Conservation (phyloP, 2,797 vertebrate species). For the Tinamus major region DNA sequence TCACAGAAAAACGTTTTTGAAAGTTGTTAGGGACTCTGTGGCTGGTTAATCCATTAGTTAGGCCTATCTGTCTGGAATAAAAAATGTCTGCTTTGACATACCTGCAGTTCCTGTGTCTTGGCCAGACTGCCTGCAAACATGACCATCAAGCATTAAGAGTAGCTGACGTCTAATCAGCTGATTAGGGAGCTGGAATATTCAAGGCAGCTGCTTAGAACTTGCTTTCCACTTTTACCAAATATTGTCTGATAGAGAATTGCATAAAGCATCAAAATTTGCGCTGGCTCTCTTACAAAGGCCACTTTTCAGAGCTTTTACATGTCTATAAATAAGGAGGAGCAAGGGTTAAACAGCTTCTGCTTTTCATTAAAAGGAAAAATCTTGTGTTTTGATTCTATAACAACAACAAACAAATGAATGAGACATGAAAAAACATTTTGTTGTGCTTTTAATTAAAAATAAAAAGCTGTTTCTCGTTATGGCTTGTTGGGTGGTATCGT, state of each 20-base stretch:
- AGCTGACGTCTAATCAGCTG: slow-evolving; percentile 9
- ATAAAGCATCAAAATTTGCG: slow-evolving; percentile 49
- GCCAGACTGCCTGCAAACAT: slow-evolving; percentile 33
- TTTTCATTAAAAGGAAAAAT: slow-evolving; percentile 82
- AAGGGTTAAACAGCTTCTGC: slow-evolving; percentile 76
- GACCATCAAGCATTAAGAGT: slow-evolving; percentile 15
- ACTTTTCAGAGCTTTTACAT: slow-evolving; percentile 66
- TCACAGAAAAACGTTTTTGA: neutral
- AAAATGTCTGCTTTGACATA: neutral
- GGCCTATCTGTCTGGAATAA: neutral
- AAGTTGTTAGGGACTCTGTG: neutral
- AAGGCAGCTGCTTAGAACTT: slow-evolving; percentile 29
- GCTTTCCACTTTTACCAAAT: slow-evolving; percentile 56
- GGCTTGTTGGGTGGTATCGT: slow-evolving; percentile 79
- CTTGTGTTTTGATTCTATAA: slow-evolving; percentile 82
- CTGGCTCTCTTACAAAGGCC: slow-evolving; percentile 70
- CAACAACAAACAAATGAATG: slow-evolving; percentile 82
- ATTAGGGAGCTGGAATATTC: slow-evolving; percentile 5
- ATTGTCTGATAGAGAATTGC: slow-evolving; percentile 41
- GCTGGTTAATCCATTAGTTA: neutral
- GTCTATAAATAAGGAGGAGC: slow-evolving; percentile 60
- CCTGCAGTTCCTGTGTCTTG: neutral
- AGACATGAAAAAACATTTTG: slow-evolving; percentile 80
- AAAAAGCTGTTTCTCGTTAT: slow-evolving; percentile 78
- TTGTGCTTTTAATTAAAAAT: slow-evolving; percentile 82